Percentiles rank a stretch among this genome's conserved stretches.
Conservation (phyloP, 2,113 vertebrate species). For the Peromyscus maniculatus region DNA sequence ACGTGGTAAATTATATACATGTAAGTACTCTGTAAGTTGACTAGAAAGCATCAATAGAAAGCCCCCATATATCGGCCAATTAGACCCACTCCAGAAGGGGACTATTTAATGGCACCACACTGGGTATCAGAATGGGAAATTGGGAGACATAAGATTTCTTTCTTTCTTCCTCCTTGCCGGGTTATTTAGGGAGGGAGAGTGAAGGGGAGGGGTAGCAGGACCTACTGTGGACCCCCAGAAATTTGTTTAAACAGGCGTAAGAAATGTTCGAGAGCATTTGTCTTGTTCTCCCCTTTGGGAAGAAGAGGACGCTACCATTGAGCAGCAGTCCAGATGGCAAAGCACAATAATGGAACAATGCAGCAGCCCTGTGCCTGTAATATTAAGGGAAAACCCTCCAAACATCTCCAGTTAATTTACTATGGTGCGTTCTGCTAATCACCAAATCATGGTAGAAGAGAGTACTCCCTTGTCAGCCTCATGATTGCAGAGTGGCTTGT, state of each 20-base stretch:
- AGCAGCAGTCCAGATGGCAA: constrained; percentile 52
- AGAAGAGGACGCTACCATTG: neutral
- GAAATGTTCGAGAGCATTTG: constrained; percentile 22
- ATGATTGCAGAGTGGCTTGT: neutral
- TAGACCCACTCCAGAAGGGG: constrained; percentile 81
- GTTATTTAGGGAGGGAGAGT: constrained; percentile 38
- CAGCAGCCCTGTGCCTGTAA: neutral
- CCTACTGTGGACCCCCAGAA: neutral
- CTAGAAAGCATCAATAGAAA: constrained; percentile 76
- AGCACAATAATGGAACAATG: constrained; percentile 31
- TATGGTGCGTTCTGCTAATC: neutral
- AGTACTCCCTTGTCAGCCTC: fast-evolving
- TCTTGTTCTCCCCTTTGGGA: neutral
- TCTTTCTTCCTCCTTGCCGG: constrained; percentile 70
- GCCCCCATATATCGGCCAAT: constrained; percentile 80
- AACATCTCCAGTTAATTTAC: neutral
- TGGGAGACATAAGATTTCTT: constrained; percentile 22
- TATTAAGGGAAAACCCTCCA: neutral
- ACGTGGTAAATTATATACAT: constrained; percentile 81
- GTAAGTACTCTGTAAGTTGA: constrained; percentile 1
- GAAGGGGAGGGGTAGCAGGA: constrained; percentile 50
- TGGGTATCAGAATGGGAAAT: constrained; percentile 75
- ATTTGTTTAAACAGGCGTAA: constrained; percentile 52
- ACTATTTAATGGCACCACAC: constrained; percentile 81
- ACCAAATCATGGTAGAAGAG: neutral